Base-by-base conservation (phyloP, 1,140 invertebrate species). In the Triops cancriformis region DNA sequence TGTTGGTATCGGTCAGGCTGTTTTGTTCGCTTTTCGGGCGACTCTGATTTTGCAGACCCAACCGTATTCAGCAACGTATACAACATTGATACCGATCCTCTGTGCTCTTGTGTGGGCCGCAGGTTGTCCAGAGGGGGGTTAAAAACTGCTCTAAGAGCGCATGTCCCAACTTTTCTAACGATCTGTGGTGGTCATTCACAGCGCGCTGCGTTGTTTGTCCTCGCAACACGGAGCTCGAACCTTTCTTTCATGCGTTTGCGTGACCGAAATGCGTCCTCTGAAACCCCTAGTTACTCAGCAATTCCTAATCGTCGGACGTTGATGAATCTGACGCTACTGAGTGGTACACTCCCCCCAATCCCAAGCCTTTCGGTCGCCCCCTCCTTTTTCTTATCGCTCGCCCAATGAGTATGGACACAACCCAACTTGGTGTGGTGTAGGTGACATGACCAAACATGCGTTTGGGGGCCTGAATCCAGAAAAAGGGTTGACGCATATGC, bases 131-230 rank as follows among this genome's bases (percentile, higher is more conserved):
- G 51, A 64, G 51, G 51, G 51, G 51, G 51, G 51, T 18, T 64
- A 64, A 23, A 64, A 64, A 9, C 1, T 18, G 10, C 18, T 23
- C 10, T 64, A 64, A 9, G 18, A 64, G 51, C 51, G 51, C 51
- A 64, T 64, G 51, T 14, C 51, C 51, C 51, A 64, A 64, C 51
- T 64, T 64, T 64, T 64, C 10, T 64, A 64, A 64, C 51, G 51
- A 64, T 64, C 51, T 64, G 51, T 64, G 51, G 18, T 64, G 51
- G 51, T 64, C 51, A 64, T 64, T 64, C 51, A 18, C 51, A 64
- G 18, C 23, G 51, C 51, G 14, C 18, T 64, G 51, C 51, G 51
- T 64, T 64, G 51, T 64, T 64, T 64, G 14, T 64, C 51, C 51
- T 23, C 51, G 23, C 51, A 64, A 18, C 14, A 64, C 51, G 10